phyloP scores from a whole-genome alignment of 2,888 invertebrate species.

The Ceriagrion tenellum region DNA sequence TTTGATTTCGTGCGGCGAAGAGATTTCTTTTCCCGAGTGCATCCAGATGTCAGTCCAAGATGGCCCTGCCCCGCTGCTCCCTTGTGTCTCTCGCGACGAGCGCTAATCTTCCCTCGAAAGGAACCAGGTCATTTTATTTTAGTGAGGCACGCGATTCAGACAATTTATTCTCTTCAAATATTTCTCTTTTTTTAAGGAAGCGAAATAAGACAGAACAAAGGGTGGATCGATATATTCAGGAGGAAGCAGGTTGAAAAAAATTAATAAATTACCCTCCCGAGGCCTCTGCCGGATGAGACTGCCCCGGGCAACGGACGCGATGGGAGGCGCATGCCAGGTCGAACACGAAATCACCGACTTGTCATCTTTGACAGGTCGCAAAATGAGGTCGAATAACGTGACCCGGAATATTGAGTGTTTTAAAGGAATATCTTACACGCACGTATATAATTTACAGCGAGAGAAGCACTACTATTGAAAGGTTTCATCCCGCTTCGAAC shows the following conservation, averaged over 20 bases:
- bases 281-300: too few species aligned
- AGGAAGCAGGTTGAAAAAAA: not conserved
- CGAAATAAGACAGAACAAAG: not conserved
- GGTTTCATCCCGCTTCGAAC: too few species aligned
- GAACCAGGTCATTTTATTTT: slow-evolving; percentile 36
- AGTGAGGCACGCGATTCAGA: slow-evolving; percentile 30
- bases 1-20: not conserved
- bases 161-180: slow-evolving; percentile 35
- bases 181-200: not conserved
- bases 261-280: not conserved
- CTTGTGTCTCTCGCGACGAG: not conserved
- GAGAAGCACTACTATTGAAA: too few species aligned
- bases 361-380: too few species aligned
- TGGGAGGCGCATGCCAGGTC: too few species aligned
- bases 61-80: not conserved
- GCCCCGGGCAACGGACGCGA: too few species aligned
- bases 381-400: too few species aligned
- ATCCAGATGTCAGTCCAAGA: not conserved
- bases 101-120: too few species aligned
- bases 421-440: too few species aligned
- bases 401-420: too few species aligned
- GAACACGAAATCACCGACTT: too few species aligned
- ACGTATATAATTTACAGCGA: too few species aligned
- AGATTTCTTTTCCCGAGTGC: not conserved
- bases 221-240: not conserved